Conservation (phyloP, 2,888 invertebrate genomes). For the Cheiracanthium punctorium region DNA sequence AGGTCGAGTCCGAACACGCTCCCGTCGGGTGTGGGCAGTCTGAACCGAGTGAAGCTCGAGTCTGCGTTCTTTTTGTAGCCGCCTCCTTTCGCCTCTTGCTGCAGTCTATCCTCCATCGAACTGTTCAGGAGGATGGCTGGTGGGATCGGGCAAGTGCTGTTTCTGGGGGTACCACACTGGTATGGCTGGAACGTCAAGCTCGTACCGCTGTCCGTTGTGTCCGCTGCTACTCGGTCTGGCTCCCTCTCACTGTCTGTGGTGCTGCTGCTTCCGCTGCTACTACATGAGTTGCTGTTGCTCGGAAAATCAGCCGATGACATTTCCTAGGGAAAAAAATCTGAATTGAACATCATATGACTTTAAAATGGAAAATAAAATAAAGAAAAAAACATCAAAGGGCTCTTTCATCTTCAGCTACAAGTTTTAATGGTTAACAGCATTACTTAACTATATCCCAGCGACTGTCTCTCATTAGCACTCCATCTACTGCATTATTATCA, state of each 20-base stretch:
- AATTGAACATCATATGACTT: no score
- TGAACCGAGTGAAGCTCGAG: neutral
- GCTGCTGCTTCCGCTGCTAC: neutral
- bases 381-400: no score
- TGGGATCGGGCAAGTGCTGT: neutral
- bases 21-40: neutral
- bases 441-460: no score
- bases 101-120: neutral
- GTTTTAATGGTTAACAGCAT: no score
- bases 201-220: neutral
- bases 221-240: neutral
- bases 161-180: neutral
- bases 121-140: neutral
- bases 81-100: neutral
- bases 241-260: neutral
- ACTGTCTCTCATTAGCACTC: no score
- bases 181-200: neutral
- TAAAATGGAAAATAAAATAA: no score
- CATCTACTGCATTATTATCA: no score
- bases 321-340: neutral
- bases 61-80: neutral
- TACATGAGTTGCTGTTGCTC: neutral
- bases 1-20: neutral
- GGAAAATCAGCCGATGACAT: neutral
- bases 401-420: no score